Conservation (phyloP, 2,113 vertebrate species). For the Hyla sarda region DNA sequence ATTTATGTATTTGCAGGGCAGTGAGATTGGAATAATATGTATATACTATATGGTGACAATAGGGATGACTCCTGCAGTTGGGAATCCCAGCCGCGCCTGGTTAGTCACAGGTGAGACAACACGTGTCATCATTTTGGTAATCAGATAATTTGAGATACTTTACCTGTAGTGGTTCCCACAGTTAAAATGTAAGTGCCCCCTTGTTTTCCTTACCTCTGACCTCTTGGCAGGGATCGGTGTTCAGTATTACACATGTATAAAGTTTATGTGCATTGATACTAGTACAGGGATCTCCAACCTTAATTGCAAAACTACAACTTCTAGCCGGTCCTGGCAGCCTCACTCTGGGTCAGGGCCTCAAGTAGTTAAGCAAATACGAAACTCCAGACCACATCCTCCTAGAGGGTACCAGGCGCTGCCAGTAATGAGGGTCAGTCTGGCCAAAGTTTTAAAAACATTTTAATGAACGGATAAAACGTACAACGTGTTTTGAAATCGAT, state of each 20-base stretch:
- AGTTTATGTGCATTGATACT: neutral
- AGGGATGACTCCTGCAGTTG: neutral
- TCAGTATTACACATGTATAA: neutral
- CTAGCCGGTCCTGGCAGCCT: neutral
- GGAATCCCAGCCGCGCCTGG: neutral
- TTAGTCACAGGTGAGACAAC: slow-evolving; percentile 21
- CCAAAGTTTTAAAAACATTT: too few species aligned
- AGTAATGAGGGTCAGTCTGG: too few species aligned
- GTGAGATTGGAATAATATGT: neutral
- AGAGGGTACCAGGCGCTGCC: too few species aligned
- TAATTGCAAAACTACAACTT: neutral
- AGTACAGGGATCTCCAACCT: neutral
- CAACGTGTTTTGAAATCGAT: too few species aligned
- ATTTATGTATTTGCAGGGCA: neutral
- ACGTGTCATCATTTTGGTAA: neutral
- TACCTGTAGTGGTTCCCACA: neutral
- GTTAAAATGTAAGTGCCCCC: neutral
- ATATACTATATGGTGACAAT: slow-evolving; percentile 8
- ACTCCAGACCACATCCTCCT: too few species aligned
- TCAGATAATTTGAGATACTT: neutral
- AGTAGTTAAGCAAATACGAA: too few species aligned
- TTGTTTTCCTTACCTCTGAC: too few species aligned
- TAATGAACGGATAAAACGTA: too few species aligned
- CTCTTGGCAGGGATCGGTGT: neutral
- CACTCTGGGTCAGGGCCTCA: too few species aligned